Conservation (phyloP, 2,113 vertebrate species). For the Urocolius indicus region DNA sequence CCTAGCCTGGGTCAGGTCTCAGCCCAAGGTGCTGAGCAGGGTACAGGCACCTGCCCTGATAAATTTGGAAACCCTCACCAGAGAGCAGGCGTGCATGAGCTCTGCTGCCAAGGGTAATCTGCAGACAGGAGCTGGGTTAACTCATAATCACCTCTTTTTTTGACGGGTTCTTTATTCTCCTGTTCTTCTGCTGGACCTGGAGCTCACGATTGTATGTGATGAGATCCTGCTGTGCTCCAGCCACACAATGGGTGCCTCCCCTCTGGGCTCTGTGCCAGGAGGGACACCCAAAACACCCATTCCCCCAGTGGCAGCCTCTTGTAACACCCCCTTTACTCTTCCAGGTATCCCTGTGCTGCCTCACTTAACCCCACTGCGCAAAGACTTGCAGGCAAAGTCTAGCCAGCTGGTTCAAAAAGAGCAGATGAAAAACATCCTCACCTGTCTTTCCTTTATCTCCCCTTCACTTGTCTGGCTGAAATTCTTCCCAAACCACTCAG, state of each 20-base stretch:
- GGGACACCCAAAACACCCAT: neutral
- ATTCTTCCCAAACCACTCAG: slow-evolving; percentile 13
- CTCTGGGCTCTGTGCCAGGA: neutral
- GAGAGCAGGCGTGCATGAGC: neutral
- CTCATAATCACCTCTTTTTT: neutral
- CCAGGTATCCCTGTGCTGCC: neutral
- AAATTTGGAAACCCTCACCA: too few species aligned
- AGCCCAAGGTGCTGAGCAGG: neutral
- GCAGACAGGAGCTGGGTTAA: neutral
- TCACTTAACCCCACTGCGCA: neutral
- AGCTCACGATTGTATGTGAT: rapidly evolving
- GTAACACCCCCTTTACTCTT: neutral
- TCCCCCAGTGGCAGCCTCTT: neutral
- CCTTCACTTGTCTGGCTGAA: neutral
- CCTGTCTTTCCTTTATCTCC: neutral
- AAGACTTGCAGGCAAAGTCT: neutral
- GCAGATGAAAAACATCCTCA: neutral
- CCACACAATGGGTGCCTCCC: neutral
- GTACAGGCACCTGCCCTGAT: neutral
- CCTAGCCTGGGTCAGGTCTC: neutral
- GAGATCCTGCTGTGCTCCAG: neutral
- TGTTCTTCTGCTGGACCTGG: neutral
- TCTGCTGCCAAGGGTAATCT: neutral
- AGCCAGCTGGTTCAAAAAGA: neutral
- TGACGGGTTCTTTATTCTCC: neutral